Evolutionary conservation across 2,113 vertebrate genomes (phyloP), one percentile per base, ranked within the genome.

Genomic region (Corythoichthys haematopterus): DNA sequence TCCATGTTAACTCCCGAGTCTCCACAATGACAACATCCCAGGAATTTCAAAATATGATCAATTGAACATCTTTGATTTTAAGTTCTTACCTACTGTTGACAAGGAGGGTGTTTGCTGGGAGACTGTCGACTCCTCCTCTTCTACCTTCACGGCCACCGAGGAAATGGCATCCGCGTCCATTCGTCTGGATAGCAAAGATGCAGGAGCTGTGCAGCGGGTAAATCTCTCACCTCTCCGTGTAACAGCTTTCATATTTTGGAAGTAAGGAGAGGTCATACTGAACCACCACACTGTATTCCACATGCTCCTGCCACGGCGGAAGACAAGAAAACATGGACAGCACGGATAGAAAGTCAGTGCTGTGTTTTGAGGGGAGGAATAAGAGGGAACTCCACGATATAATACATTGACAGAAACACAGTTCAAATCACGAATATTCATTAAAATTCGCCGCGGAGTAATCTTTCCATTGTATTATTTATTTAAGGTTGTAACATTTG

Each of bases 231-330:
- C 65, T 2, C 68, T 71, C 38, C 77, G 77, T 28, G 73, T 71
- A 13, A 71, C 0, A 2, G 68, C 53, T 53, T 69, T 55, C 2
- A 50, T 65, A 58, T 51, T 80, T 3, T 71, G 63, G 58, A 91
- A 91, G 51, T 91, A 91, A 47, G 83, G 86, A 47, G 89, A 91
- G 0, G 71, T 65, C 88, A 90, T 91, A 4, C 5, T 55, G 1
- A 82, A 66, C 69, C 33, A 37, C 40, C 6, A 73, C 11, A 51
- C 50, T 62, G 13, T 62, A 56, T 48, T 33, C 48, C 66, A 52
- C 13, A 65, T 2, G 52, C 50, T 52, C 52, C 37, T 16, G 64
- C 68, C 0, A 51, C 61, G 43, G 59, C 37, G 0, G 8, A 51
- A 20, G 5, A 13, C 2, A 43, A 61, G 1, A 15, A 71, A 59